Conservation (phyloP, 2,888 invertebrate species). For the Noctua pronuba region DNA sequence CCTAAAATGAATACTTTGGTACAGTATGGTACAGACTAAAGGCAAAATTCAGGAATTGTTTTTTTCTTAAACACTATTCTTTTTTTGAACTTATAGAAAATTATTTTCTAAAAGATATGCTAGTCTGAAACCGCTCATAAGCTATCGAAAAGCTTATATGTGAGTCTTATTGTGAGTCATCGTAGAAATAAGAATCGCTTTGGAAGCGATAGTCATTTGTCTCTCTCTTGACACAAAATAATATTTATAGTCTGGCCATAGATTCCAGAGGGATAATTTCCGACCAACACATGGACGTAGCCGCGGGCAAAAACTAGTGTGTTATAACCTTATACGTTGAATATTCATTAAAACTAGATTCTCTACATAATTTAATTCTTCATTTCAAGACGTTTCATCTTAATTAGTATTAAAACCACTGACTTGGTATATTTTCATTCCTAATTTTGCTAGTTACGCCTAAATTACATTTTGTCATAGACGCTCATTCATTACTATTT, state of each 20-base stretch:
- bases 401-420: slow-evolving; percentile 22
- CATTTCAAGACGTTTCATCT: slow-evolving; percentile 23
- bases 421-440: slow-evolving; percentile 13
- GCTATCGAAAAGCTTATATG: background rate
- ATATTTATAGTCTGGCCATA: background rate
- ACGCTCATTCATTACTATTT: slow-evolving; percentile 24
- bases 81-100: no score
- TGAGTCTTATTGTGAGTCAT: background rate
- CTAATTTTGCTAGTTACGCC: background rate
- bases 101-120: no score
- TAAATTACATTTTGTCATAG: slow-evolving; percentile 17
- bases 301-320: background rate
- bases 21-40: no score
- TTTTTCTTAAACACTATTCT: no score
- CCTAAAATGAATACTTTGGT: no score
- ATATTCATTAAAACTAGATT: slow-evolving; percentile 14
- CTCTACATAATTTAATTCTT: slow-evolving; percentile 21
- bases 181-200: background rate
- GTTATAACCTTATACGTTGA: background rate
- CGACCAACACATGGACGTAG: background rate
- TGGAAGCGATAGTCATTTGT: background rate
- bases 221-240: background rate
- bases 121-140: background rate
- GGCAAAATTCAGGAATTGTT: no score
- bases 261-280: background rate